Percentiles rank a stretch among this genome's conserved stretches.
Evolutionary conservation across 2,888 invertebrate genomes (phyloP).

Genomic region (Helleia helle): DNA sequence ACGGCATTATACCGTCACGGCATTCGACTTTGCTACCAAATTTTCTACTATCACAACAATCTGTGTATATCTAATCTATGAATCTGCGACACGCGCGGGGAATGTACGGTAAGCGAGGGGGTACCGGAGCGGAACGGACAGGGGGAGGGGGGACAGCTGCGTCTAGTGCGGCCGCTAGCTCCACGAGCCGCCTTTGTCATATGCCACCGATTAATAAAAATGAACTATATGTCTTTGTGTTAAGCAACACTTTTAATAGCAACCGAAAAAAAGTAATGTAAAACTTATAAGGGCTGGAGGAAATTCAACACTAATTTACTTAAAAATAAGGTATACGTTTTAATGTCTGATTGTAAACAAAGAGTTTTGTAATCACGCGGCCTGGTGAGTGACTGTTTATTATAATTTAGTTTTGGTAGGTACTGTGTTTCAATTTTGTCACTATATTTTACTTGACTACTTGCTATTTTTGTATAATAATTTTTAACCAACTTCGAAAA

Average conservation of each 20-base stretch:
- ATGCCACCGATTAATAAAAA: constrained; percentile 26
- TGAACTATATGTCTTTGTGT: constrained; percentile 9
- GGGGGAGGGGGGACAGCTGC: constrained; percentile 55
- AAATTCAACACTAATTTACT: constrained; percentile 1
- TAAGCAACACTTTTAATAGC: constrained; percentile 14
- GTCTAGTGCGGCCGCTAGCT: constrained; percentile 59
- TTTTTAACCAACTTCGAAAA: no score
- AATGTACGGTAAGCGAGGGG: constrained; percentile 25
- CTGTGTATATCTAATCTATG: constrained; percentile 33
- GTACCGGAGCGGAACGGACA: constrained; percentile 19
- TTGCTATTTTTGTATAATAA: constrained; percentile 8
- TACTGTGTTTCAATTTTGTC: constrained; percentile 14
- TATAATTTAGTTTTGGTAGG: constrained; percentile 11
- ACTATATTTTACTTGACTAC: constrained; percentile 19
- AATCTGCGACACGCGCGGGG: constrained; percentile 62
- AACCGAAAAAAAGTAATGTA: constrained; percentile 10
- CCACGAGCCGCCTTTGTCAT: constrained; percentile 57
- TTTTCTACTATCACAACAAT: background rate
- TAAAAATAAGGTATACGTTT: constrained; percentile 18
- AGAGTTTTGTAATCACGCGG: constrained; percentile 27
- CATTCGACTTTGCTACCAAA: background rate
- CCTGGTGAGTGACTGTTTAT: constrained; percentile 22
- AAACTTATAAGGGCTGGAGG: background rate
- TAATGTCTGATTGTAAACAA: constrained; percentile 17
- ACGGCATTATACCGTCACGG: no score